A percentile compares a stretch with the other conserved stretches of the same genome.
phyloP scores from a whole-genome alignment of 2,888 invertebrate species.

The Helobdella robusta region DNA sequence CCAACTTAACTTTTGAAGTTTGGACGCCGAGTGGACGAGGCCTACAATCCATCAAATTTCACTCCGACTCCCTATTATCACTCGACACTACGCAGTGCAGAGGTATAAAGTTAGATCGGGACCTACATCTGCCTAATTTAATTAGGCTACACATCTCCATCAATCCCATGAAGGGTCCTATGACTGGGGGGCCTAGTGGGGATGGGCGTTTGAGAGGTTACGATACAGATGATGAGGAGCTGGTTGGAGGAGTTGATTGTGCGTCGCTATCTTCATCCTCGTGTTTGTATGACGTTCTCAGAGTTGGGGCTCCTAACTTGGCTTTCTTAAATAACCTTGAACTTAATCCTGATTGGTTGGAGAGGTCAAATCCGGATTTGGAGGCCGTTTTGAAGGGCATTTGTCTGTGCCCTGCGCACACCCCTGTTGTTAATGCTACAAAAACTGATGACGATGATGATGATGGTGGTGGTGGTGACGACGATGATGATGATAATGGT shows the following conservation, averaged over 20 bases:
- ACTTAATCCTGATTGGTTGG: conserved; percentile 39
- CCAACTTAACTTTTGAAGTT: conserved; percentile 43
- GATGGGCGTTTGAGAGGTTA: conserved; percentile 8
- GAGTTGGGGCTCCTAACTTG: conserved; percentile 41
- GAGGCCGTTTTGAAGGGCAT: conserved; percentile 41
- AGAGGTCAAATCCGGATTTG: conserved; percentile 36
- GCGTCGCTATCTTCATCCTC: conserved; percentile 33
- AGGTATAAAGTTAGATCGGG: conserved; percentile 15
- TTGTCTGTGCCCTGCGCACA: conserved; percentile 43
- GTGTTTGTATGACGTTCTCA: conserved; percentile 42
- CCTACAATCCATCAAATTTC: conserved; percentile 39
- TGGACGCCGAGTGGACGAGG: conserved; percentile 45
- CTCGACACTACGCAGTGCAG: conserved; percentile 46
- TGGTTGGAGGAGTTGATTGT: neutral
- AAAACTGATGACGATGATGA: too few relatives aligned
- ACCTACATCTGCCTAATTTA: conserved; percentile 13
- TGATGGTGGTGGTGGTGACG: too few relatives aligned
- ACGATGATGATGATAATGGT: too few relatives aligned
- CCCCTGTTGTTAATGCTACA: too few relatives aligned
- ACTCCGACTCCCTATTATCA: conserved; percentile 40
- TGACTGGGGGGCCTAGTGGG: conserved; percentile 38
- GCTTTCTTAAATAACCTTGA: conserved; percentile 42
- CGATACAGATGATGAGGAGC: conserved; percentile 21
- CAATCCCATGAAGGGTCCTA: conserved; percentile 43
- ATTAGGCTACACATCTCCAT: conserved; percentile 34